phyloP scores from a whole-genome alignment of 2,113 vertebrate genomes.

The Tenrec ecaudatus region DNA sequence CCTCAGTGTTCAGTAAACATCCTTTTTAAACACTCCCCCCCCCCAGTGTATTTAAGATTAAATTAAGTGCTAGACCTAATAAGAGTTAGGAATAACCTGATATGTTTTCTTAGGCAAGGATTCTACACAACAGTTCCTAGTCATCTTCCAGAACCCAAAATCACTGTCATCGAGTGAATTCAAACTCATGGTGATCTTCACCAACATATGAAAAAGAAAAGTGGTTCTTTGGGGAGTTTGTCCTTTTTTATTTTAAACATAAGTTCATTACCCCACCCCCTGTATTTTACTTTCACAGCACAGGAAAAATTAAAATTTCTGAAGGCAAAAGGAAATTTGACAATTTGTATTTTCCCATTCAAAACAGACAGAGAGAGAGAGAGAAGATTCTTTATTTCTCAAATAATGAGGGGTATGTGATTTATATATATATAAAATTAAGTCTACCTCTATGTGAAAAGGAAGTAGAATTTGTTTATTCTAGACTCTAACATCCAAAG shows the following conservation, averaged over 20 bases:
- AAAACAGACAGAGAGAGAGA: background rate
- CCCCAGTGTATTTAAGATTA: background rate
- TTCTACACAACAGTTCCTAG: background rate
- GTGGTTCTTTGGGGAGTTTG: background rate
- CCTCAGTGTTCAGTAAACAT: background rate
- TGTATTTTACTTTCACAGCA: background rate
- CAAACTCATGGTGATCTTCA: too few relatives aligned
- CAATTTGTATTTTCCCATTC: background rate
- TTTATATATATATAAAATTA: background rate
- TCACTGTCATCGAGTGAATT: too few relatives aligned
- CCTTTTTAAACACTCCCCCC: too few relatives aligned
- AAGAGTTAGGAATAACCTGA: background rate
- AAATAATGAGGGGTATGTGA: background rate
- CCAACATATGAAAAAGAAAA: background rate
- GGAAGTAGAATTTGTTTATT: background rate
- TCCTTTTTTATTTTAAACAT: background rate
- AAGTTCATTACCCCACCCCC: too few relatives aligned
- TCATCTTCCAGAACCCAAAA: too few relatives aligned
- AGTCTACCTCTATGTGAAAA: background rate
- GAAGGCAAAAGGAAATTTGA: background rate
- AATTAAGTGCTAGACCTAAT: background rate
- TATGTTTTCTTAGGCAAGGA: background rate
- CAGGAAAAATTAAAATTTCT: slow-evolving; percentile 1
- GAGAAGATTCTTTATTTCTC: background rate
- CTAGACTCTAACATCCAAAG: background rate